These are phyloP conservation scores for Iguana delicatissima DNA, from an alignment of 2,797 vertebrate genomes.

Conservation along the genomic window DNA sequence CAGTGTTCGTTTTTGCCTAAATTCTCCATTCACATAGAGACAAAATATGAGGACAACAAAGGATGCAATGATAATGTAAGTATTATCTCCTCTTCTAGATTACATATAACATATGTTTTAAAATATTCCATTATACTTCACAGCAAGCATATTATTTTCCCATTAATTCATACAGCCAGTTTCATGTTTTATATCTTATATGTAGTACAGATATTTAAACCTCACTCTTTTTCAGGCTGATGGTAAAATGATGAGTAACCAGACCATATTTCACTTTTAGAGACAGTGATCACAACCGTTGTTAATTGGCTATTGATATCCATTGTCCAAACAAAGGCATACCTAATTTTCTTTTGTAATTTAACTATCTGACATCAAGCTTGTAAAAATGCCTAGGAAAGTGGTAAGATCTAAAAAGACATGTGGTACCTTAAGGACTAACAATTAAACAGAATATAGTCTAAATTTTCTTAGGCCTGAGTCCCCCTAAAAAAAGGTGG, in stretches of 20 bases:
- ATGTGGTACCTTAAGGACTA: background rate
- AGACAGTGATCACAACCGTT: background rate
- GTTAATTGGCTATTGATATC: background rate
- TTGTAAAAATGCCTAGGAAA: background rate
- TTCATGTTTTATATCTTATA: background rate
- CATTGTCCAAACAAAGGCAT: background rate
- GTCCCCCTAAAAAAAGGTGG: no score
- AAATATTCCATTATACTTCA: background rate
- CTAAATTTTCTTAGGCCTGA: background rate
- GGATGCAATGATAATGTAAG: conserved; percentile 93
- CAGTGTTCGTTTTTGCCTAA: conserved; percentile 96
- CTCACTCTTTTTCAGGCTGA: background rate
- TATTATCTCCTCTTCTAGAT: conserved; percentile 56
- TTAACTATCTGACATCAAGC: no score
- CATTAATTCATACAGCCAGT: background rate
- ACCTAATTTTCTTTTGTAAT: background rate
- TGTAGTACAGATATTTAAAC: background rate
- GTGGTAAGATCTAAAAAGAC: background rate
- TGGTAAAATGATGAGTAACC: background rate
- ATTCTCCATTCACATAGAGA: conserved; percentile 98
- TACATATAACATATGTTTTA: background rate
- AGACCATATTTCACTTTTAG: background rate
- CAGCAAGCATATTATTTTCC: background rate
- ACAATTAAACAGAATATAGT: background rate
- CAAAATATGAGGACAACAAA: conserved; percentile 92